Evolutionary conservation across 2,888 invertebrate species (phyloP), one percentile per base, ranked within the genome.

Genomic region (Drosophila antonietae): DNA sequence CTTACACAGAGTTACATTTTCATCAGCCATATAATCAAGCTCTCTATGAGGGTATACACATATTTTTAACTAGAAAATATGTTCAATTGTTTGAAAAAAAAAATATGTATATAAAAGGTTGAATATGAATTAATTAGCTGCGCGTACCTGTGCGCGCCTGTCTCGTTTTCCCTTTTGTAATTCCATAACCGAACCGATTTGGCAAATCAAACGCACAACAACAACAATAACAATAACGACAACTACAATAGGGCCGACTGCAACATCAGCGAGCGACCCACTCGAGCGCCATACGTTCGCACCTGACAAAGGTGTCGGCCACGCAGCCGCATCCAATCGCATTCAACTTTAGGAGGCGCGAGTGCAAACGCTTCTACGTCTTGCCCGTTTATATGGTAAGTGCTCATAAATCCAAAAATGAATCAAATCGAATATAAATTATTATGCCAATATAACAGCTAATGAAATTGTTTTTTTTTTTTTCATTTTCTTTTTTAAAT

Each of bases 201-300:
- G 78, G 73, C 20, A 1, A 58, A 46, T 37, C 44, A 37, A 75
- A 77, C 60, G 62, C 41, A 69, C 55, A 44, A 69, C 44, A 46
- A 75, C 31, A 49, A 68, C 49, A 28, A 52, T 14, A 28, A 51
- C 37, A 8, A n/a, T 33, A 46, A 58, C 39, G 12, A 28, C 41
- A 51, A 69, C 18, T 55, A 57, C 46, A 85, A 88, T 69, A 91
- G 59, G 78, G 80, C 23, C 82, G 90, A 10, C 53, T 91, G 66
- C 73, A 81, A 68, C 86, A 81, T 58, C 87, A 83, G 71, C 72
- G 73, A 51, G 83, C 90, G 55, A 92, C 92, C 20, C 90, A 91
- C 65, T 80, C 92, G 51, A 92, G 92, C 65, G 75, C 78, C 23
- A 90, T 89, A 57, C 83, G 92, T 20, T 91, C 91, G 53, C 88